Evolutionary conservation across 2,888 invertebrate species (phyloP).

Genomic region (Callyntrura guangdongensis): DNA sequence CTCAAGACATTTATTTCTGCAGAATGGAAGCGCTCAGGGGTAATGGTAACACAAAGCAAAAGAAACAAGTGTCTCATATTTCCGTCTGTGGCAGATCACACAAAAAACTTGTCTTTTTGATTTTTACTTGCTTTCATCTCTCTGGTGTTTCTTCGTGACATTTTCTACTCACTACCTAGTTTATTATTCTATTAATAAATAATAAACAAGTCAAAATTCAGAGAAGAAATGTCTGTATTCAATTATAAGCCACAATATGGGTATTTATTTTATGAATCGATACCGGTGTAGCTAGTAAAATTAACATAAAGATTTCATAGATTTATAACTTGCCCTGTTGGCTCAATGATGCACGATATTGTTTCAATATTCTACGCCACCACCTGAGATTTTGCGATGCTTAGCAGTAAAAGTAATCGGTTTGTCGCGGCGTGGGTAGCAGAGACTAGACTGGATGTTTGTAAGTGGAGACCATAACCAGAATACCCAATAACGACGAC

Average conservation of each 20-base stretch:
- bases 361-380: neutral
- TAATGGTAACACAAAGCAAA: neutral
- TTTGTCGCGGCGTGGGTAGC: neutral
- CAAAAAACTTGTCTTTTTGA: constrained; percentile 19
- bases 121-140: neutral
- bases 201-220: neutral
- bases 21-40: constrained; percentile 33
- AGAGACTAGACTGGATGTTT: neutral
- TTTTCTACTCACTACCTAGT: neutral
- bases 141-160: neutral
- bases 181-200: constrained; percentile 2
- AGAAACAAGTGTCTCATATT: constrained; percentile 31
- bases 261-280: too few species aligned
- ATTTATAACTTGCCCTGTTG: too few species aligned
- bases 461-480: constrained; percentile 44
- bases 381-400: too few species aligned
- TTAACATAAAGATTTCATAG: too few species aligned
- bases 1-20: neutral
- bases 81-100: constrained; percentile 42
- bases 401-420: constrained; percentile 14
- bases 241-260: neutral
- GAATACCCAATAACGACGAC: neutral
- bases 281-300: too few species aligned
- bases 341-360: too few species aligned
- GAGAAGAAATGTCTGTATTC: neutral